Evolutionary conservation across 2,888 invertebrate genomes (phyloP).

Genomic region (Plebejus argus): DNA sequence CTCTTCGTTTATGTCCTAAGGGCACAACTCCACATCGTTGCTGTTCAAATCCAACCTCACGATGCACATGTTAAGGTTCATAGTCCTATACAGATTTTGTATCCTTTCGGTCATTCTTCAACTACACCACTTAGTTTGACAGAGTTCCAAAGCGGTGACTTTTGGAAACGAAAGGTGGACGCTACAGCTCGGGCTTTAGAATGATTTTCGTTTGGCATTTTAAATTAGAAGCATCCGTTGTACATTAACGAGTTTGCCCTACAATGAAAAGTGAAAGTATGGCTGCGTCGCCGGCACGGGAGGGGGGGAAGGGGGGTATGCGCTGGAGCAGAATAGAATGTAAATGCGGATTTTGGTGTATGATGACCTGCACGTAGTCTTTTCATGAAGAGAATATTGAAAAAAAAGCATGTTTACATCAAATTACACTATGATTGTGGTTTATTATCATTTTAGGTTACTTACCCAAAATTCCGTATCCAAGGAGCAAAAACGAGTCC

Average conservation of each 20-base stretch:
- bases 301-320: slow-evolving; percentile 46
- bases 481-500: too few relatives aligned
- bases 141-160: slow-evolving; percentile 48
- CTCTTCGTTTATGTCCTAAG: slow-evolving; percentile 44
- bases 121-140: slow-evolving; percentile 47
- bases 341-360: slow-evolving; percentile 70
- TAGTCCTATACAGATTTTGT: slow-evolving; percentile 39
- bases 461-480: too few relatives aligned
- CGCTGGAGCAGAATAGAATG: slow-evolving; percentile 64
- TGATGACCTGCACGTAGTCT: slow-evolving; percentile 58
- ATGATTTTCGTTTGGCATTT: slow-evolving; percentile 38
- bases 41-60: slow-evolving; percentile 47
- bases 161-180: slow-evolving; percentile 39
- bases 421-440: background rate
- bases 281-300: slow-evolving; percentile 51
- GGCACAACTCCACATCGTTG: slow-evolving; percentile 42
- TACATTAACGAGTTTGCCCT: slow-evolving; percentile 61
- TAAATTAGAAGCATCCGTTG: slow-evolving; percentile 46
- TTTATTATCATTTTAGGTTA: too few relatives aligned
- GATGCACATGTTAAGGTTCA: background rate
- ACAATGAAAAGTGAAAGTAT: slow-evolving; percentile 79
- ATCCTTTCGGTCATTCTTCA: slow-evolving; percentile 61
- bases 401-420: background rate
- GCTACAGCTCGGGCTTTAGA: slow-evolving; percentile 32
- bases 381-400: slow-evolving; percentile 19